These are phyloP conservation scores for Orthonyx spaldingii DNA, from an alignment of 2,113 vertebrate species.

Conservation along the genomic window DNA sequence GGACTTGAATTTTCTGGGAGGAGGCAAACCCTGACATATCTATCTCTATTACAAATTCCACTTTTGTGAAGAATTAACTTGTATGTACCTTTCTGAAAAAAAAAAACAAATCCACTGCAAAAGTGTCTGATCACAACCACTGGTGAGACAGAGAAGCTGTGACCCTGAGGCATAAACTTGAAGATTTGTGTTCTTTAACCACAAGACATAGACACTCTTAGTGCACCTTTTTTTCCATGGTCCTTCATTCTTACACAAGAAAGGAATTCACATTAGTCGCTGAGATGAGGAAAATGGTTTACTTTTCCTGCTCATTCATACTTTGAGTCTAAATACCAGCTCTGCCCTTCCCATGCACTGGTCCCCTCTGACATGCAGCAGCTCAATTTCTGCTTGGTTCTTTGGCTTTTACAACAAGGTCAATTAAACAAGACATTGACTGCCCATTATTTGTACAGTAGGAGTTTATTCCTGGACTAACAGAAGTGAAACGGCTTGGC, in stretches of 20 bases:
- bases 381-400: not conserved
- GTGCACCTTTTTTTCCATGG: not conserved
- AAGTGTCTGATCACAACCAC: not conserved
- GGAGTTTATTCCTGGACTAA: not conserved
- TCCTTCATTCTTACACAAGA: not conserved
- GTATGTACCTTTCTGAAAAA: not conserved
- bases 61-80: not conserved
- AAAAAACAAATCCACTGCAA: not conserved
- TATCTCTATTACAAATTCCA: not conserved
- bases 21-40: not conserved
- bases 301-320: not conserved
- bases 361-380: not conserved
- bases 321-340: not conserved
- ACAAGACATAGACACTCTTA: not conserved
- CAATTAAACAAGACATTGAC: conserved; percentile 26
- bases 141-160: not conserved
- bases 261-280: not conserved
- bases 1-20: not conserved
- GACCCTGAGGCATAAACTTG: not conserved
- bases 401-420: conserved; percentile 22
- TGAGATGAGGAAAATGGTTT: not conserved
- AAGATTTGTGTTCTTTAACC: not conserved
- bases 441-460: not conserved
- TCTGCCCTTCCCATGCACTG: not conserved
- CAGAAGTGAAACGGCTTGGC: not conserved